Percentiles rank a stretch among this genome's conserved stretches.
phyloP scores from a whole-genome alignment of 53 echinoderm and acorn worm species.

The Zoroaster sp. region DNA sequence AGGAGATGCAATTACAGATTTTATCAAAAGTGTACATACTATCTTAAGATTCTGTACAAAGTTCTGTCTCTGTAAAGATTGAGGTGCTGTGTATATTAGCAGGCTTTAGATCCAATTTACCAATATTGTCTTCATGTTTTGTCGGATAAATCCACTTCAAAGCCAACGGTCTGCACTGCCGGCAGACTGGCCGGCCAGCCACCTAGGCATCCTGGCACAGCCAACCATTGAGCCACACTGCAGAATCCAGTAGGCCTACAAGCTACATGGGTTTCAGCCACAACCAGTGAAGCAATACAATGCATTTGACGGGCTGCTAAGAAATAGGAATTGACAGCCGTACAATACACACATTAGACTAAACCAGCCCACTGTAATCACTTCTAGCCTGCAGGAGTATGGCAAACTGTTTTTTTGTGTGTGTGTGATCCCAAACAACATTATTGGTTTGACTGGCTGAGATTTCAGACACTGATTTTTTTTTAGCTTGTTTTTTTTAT shows the following conservation, averaged over 20 bases:
- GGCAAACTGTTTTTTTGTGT: background rate
- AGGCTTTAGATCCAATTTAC: too few relatives aligned
- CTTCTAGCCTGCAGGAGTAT: slow-evolving; percentile 7
- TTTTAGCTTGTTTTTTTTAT: background rate
- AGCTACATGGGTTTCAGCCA: background rate
- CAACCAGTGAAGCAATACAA: slow-evolving; percentile 4
- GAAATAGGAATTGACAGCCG: slow-evolving; percentile 23
- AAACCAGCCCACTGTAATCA: slow-evolving; percentile 41
- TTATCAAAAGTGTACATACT: too few relatives aligned
- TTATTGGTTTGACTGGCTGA: slow-evolving; percentile 35
- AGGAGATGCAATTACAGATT: too few relatives aligned
- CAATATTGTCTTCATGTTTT: too few relatives aligned
- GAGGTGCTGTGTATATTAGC: too few relatives aligned
- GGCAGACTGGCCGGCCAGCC: background rate
- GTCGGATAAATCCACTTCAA: too few relatives aligned
- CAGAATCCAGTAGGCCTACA: background rate
- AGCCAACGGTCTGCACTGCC: too few relatives aligned
- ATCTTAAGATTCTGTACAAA: too few relatives aligned
- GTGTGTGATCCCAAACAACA: slow-evolving; percentile 12
- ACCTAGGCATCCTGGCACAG: background rate
- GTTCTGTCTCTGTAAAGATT: too few relatives aligned
- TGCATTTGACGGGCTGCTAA: slow-evolving; percentile 37
- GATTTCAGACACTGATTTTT: background rate
- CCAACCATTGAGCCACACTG: background rate
- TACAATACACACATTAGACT: slow-evolving; percentile 32